These are phyloP conservation scores for Lonchura striata DNA, from an alignment of 2,113 vertebrate genomes.

Conservation along the genomic window DNA sequence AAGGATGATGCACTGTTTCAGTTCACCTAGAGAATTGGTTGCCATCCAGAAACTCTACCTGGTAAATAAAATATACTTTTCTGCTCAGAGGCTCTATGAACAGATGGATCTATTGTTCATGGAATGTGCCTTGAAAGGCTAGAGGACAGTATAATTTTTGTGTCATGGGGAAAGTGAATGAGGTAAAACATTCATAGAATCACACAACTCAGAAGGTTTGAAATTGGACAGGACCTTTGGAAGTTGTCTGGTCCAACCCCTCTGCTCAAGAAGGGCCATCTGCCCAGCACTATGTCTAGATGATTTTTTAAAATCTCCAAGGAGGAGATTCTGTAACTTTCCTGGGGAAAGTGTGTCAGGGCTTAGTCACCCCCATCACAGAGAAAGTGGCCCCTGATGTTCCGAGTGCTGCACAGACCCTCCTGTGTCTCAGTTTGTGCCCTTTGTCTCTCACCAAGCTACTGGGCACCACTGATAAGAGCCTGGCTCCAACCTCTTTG, in stretches of 20 bases:
- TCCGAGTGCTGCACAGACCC: background rate
- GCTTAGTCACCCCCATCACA: background rate
- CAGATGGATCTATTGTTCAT: background rate
- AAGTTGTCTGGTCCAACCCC: rapidly evolving
- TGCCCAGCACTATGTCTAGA: background rate
- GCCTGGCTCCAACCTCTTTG: background rate
- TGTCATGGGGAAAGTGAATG: background rate
- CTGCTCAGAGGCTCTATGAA: background rate
- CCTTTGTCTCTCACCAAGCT: background rate
- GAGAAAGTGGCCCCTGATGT: background rate
- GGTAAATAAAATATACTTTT: background rate
- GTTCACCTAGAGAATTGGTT: background rate
- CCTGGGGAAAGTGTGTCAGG: background rate
- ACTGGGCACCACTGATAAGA: background rate
- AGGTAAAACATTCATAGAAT: background rate
- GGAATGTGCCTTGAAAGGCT: background rate
- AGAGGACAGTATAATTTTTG: background rate
- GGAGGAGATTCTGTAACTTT: background rate
- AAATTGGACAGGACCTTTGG: background rate
- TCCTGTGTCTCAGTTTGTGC: background rate
- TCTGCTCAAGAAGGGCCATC: background rate
- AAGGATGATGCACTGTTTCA: background rate
- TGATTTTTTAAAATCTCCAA: background rate
- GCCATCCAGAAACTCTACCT: background rate
- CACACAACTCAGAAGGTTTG: background rate